Percentiles rank a stretch among this genome's conserved stretches.
Evolutionary conservation across 2,113 vertebrate species (phyloP).

Genomic region (Fregata magnificens): DNA sequence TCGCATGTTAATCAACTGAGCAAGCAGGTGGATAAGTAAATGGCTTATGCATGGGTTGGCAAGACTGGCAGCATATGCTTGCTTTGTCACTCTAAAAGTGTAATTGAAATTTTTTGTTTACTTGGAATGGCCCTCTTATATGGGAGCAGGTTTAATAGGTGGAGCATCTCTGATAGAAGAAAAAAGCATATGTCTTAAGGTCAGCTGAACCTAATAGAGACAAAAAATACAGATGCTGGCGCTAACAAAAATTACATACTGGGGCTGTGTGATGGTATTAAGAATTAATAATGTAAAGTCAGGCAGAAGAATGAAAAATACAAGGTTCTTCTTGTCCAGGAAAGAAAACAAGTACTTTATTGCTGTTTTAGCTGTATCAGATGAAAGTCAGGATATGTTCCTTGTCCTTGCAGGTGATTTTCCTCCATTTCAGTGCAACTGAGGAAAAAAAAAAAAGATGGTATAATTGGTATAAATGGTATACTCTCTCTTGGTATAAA

Average conservation of each 20-base stretch:
- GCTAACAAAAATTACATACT: fast-evolving
- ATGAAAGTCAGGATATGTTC: background rate
- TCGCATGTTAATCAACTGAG: fast-evolving
- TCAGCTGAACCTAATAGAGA: background rate
- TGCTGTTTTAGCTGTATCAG: background rate
- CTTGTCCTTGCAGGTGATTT: background rate
- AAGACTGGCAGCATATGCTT: fast-evolving
- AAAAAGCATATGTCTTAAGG: fast-evolving
- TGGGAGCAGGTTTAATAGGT: fast-evolving
- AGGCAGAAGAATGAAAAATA: too few species aligned
- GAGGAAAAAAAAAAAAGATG: too few species aligned
- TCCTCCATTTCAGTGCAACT: fast-evolving
- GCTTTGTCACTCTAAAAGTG: fast-evolving
- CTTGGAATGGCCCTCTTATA: fast-evolving
- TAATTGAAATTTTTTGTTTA: background rate
- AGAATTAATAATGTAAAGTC: background rate
- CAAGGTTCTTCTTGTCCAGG: fast-evolving
- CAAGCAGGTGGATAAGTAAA: background rate
- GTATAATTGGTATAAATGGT: too few species aligned
- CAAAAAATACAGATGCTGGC: background rate
- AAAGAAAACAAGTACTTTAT: fast-evolving
- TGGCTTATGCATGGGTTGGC: fast-evolving
- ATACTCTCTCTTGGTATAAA: background rate
- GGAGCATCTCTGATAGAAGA: fast-evolving
- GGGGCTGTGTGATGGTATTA: fast-evolving